These are phyloP conservation scores for Zoanthus gigantus DNA, from an alignment of 92 coral and sea anemone species.

Conservation along the genomic window DNA sequence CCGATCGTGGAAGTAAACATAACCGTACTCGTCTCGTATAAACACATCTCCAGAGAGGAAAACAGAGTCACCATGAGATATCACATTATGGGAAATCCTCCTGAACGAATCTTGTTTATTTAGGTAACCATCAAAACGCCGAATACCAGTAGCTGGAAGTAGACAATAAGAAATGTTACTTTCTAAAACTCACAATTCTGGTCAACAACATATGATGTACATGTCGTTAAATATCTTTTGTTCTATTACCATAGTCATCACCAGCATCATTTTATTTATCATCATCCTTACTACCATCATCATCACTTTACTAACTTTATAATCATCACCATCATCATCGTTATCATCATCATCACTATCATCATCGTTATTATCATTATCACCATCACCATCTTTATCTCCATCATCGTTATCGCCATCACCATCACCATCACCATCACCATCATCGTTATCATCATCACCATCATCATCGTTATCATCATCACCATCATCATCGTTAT, in stretches of 20 bases:
- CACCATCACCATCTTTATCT: not conserved
- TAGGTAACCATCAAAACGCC: slow-evolving; percentile 87
- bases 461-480: not conserved
- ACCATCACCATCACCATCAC: not conserved
- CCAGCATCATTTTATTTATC: too few relatives aligned
- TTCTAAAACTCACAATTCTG: not conserved
- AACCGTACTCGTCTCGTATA: slow-evolving; percentile 85
- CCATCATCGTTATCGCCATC: not conserved
- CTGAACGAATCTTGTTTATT: slow-evolving; percentile 76
- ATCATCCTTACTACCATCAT: too few relatives aligned
- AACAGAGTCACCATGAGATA: slow-evolving; percentile 77
- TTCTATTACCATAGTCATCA: not conserved
- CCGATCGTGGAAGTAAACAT: slow-evolving; percentile 93
- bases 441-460: not conserved
- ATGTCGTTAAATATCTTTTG: not conserved
- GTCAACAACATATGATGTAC: not conserved
- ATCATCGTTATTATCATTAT: not conserved
- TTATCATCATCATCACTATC: not conserved
- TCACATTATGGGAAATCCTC: slow-evolving; percentile 73
- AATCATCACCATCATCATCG: too few relatives aligned
- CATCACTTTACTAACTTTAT: too few relatives aligned
- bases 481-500: not conserved
- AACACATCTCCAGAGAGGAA: slow-evolving; percentile 91
- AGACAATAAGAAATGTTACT: not conserved
- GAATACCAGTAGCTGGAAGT: slow-evolving; percentile 57